Percentiles rank a stretch among this genome's conserved stretches.
Evolutionary conservation across 2,888 invertebrate species (phyloP).

Genomic region (Ectropis crepuscularia): DNA sequence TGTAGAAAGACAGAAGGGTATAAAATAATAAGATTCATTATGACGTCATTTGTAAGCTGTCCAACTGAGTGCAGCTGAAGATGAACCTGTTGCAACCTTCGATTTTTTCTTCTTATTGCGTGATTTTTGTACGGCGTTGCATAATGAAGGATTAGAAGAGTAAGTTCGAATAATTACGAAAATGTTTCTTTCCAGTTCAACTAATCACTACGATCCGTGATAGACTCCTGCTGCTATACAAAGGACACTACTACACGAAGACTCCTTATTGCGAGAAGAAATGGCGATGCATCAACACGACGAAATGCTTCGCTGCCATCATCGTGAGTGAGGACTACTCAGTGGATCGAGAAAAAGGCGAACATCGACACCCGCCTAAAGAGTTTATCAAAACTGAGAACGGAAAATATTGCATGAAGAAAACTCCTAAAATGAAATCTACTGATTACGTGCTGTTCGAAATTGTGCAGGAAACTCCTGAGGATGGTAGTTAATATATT

Average conservation of each 20-base stretch:
- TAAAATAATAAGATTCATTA: too few species aligned
- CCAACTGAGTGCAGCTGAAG: too few species aligned
- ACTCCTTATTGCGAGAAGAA: conserved; percentile 55
- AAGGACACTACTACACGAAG: conserved; percentile 62
- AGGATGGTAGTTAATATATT: conserved; percentile 12
- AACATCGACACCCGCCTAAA: conserved; percentile 58
- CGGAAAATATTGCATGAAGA: conserved; percentile 50
- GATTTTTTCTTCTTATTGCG: too few species aligned
- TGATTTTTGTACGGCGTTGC: too few species aligned
- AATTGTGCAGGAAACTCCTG: conserved; percentile 31
- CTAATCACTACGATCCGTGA: conserved; percentile 56
- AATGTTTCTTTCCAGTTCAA: conserved; percentile 48
- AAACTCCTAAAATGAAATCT: conserved; percentile 31
- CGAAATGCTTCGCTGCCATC: conserved; percentile 54
- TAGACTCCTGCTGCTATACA: conserved; percentile 58
- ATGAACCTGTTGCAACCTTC: too few species aligned
- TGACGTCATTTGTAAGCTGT: too few species aligned
- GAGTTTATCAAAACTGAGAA: conserved; percentile 44
- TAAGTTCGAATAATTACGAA: too few species aligned
- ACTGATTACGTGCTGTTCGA: conserved; percentile 49
- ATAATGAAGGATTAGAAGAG: too few species aligned
- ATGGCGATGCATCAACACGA: conserved; percentile 68
- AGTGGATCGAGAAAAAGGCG: conserved; percentile 52
- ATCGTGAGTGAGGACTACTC: conserved; percentile 52
- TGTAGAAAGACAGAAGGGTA: too few species aligned